Base-by-base conservation (phyloP, 2,888 invertebrate species). In the Cantharis rufa region DNA sequence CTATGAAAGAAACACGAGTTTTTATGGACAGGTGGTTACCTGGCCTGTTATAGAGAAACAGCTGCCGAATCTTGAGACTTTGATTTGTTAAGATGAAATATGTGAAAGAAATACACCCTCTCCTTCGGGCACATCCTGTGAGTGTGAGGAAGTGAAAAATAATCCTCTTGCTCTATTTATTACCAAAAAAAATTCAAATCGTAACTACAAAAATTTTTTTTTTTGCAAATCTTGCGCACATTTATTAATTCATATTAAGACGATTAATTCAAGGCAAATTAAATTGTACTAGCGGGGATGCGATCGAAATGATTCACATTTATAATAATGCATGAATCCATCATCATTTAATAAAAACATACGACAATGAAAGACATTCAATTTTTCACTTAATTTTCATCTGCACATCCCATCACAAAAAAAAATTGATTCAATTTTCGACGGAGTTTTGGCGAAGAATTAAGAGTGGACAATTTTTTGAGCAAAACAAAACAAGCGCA, bases 11-110 rank as follows among this genome's bases (percentile, higher is more conserved):
- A 70, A 18, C 21, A 16, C 18, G 18, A 18, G 15, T 71, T 76
- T 76, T 76, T 74, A 77, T 32, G 27, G 74, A 71, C 77, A 77
- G 77, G 77, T 77, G 77, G 77, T 77, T 73, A 74, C 74, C 73
- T 62, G 71, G 69, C 18, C 21, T 21, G 62, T 62, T 61, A 10
- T 27, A 70, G 64, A 21, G 64, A 64, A 70, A 76, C 76, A 76
- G 76, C 77, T 73, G 77, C 77, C 69, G 70, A 66, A 74, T 64
- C 76, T 61, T 24, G 24, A 18, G 27, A 15, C 63, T 16, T 68
- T 72, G 69, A 69, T 76, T 69, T 32, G 69, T 72, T 61, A 62
- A 18, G 16, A 24, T 70, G 4, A 66, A 62, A 69, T 18, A 63
- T 15, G n/a, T n/a, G 32, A 64, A 27, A 15, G n/a, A 15, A 73